A percentile compares a stretch with the other conserved stretches of the same genome.
phyloP scores from a whole-genome alignment of 2,888 invertebrate species.

The Clusia tigrina region DNA sequence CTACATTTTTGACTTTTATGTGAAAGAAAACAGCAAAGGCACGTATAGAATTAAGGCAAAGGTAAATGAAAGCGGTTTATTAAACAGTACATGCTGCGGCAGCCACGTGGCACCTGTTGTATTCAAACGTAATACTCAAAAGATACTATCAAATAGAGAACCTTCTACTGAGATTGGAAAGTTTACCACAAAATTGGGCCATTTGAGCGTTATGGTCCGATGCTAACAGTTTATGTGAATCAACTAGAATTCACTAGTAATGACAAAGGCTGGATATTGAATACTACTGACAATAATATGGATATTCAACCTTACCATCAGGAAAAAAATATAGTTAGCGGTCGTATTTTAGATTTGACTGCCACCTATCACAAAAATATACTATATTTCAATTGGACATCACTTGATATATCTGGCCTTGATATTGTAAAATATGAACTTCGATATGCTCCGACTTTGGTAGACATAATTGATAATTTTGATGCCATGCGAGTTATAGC shows the following conservation, averaged over 20 bases:
- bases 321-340: too few species aligned
- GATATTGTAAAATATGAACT: slow-evolving; percentile 67
- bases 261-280: too few species aligned
- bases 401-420: slow-evolving; percentile 67
- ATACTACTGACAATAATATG: neutral
- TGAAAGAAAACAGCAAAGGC: slow-evolving; percentile 68
- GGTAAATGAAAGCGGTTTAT: neutral
- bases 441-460: slow-evolving; percentile 63
- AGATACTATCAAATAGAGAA: neutral
- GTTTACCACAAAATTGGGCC: slow-evolving; percentile 63
- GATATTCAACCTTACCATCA: neutral
- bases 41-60: slow-evolving; percentile 50
- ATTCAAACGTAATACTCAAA: neutral
- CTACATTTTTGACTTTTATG: slow-evolving; percentile 66
- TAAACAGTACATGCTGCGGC: neutral
- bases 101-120: neutral
- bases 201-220: slow-evolving; percentile 67
- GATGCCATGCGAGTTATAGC: slow-evolving; percentile 65
- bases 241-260: neutral
- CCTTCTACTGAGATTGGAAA: neutral
- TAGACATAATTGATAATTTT: slow-evolving; percentile 65
- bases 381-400: slow-evolving; percentile 68
- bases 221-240: slow-evolving; percentile 63
- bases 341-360: slow-evolving; percentile 68
- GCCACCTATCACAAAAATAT: slow-evolving; percentile 66